Base-by-base conservation (phyloP, 2,888 invertebrate species). In the Crematogaster levior region DNA sequence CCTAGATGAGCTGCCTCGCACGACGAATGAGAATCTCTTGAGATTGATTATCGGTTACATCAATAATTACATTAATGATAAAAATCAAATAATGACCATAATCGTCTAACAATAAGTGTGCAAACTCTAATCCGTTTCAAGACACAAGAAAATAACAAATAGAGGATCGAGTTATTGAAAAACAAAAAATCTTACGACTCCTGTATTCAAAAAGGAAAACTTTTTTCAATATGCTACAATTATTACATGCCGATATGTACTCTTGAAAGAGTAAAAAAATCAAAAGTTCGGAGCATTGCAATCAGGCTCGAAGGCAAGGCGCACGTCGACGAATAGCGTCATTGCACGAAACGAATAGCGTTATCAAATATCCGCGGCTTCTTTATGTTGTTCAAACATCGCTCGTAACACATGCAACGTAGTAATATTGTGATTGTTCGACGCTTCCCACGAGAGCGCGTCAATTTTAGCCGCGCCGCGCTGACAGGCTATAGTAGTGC, bases 381-480 rank as follows among this genome's bases (percentile, higher is more conserved):
- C 34, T 72, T 73, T 40, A n/a, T 27, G 48, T 66, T 80, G 80
- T 70, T 27, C n/a, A 66, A 66, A 60, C 60, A 82, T 58, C 63
- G 12, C 37, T 53, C 70, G 89, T 83, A 84, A 81, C 56, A 72
- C 82, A 81, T n/a, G n/a, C 70, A 43, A 65, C 74, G 85, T 60
- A 65, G 84, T 80, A 82, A 85, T 81, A 81, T 84, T 87, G 82
- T 79, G 85, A 87, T 87, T 85, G 89, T 89, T 81, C 74, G 63
- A 75, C 81, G 83, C 82, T 81, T 37, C 48, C 46, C 34, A 66
- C 83, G 79, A 81, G 80, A 61, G 84, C 60, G 77, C 77, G 86
- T 84, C 84, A 66, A 82, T 89, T 88, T 90, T 90, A 88, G 75
- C 70, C 37, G 37, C 66, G 84, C 77, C 85, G 66, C 81, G 80